phyloP scores from a whole-genome alignment of 2,113 vertebrate species.

The Galbula dea region DNA sequence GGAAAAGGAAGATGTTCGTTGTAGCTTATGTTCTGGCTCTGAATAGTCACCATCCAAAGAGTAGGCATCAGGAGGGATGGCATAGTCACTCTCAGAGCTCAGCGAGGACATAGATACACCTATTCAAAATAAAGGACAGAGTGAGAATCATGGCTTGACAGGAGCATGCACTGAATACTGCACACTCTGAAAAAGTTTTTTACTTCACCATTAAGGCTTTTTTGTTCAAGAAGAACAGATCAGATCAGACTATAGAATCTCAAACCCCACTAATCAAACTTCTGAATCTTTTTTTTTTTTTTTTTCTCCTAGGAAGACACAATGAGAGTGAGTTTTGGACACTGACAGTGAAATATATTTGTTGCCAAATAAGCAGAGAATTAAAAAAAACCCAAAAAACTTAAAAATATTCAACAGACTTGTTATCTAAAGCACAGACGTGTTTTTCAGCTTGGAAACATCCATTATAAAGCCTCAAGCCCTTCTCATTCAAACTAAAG shows the following conservation, averaged over 20 bases:
- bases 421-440: background rate
- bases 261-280: background rate
- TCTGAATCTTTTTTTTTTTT: background rate
- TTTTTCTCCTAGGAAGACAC: background rate
- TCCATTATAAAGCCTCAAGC: background rate
- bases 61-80: conserved; percentile 87
- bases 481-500: background rate
- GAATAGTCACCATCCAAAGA: conserved; percentile 87
- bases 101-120: conserved; percentile 90
- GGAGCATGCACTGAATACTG: background rate
- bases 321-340: background rate
- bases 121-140: conserved; percentile 30
- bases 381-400: background rate
- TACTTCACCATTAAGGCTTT: background rate
- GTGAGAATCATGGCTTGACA: background rate
- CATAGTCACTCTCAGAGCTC: conserved; percentile 89
- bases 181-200: background rate
- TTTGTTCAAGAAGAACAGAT: background rate
- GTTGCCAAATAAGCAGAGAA: background rate
- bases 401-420: background rate
- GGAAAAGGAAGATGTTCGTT: conserved; percentile 88
- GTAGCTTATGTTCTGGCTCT: conserved; percentile 88
- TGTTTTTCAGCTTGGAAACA: background rate
- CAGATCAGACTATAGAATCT: background rate
- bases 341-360: background rate